Conservation (phyloP, 2,113 vertebrate genomes). For the Junco hyemalis region DNA sequence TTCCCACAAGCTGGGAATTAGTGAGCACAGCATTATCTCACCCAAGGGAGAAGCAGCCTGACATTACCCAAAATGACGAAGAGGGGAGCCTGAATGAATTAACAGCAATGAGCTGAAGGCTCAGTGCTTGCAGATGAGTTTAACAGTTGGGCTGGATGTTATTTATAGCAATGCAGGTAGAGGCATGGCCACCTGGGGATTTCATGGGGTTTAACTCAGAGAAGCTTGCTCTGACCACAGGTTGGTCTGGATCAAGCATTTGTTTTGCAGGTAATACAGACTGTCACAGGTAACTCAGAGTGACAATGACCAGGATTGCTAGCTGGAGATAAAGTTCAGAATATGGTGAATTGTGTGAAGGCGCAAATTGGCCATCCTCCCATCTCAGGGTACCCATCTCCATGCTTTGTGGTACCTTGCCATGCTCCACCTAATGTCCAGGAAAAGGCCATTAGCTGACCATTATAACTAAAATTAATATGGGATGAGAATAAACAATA, state of each 20-base stretch:
- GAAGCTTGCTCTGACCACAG: not conserved
- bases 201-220: not conserved
- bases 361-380: not conserved
- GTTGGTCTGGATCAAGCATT: slow-evolving; percentile 15
- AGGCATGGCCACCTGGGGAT: slow-evolving; percentile 13
- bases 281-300: not conserved
- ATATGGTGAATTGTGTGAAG: not conserved
- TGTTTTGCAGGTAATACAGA: slow-evolving; percentile 22
- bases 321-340: not conserved
- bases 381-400: not conserved
- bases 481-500: slow-evolving; percentile 48
- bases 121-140: slow-evolving; percentile 43
- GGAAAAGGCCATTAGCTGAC: slow-evolving; percentile 53
- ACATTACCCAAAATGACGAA: slow-evolving; percentile 34
- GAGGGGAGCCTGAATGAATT: not conserved
- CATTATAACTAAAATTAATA: slow-evolving; percentile 60
- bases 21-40: slow-evolving; percentile 1
- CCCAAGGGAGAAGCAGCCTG: not conserved
- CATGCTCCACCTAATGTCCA: slow-evolving; percentile 7
- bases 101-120: slow-evolving; percentile 16
- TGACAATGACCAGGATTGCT: slow-evolving; percentile 7
- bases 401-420: not conserved
- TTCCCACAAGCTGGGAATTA: not conserved
- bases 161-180: slow-evolving; percentile 51
- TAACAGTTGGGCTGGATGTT: slow-evolving; percentile 46